Base-by-base conservation (phyloP, 92 coral and sea anemone species). In the Muricea muricata region DNA sequence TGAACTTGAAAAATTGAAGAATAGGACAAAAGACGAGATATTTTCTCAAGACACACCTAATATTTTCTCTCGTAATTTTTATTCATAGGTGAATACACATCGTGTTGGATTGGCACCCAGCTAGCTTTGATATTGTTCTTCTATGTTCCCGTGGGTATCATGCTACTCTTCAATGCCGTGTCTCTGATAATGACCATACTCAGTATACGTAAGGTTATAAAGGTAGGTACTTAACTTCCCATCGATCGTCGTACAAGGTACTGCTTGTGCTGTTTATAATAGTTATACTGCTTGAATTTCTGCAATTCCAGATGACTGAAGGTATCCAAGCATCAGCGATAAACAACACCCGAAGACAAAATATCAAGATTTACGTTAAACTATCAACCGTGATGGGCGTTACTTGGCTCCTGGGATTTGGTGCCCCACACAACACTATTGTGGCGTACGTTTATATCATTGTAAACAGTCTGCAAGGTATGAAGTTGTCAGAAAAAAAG, bases 401-500 rank as follows among this genome's bases (percentile, higher is more conserved):
- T 10, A 84, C 93, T 8, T 91, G 93, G 93, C 1, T 87, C 14
- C 66, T 84, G 73, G 91, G 89, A 1, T 87, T 91, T 55, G 87
- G 81, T 18, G 69, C 29, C 9, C 31, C 67, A 7, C 74, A 56
- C 17, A 68, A 73, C 24, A 15, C 58, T 1, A 37, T 68, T 28
- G 31, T 91, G 0, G 32, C 40, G 1, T 88, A 91, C 40, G n/a
- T 88, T 17, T 87, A 68, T 50, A 75, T 78, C 35, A 74, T 87
- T 34, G 31, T 65, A 21, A 90, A 87, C 76, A 87, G 91, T 34
- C 34, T 90, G 4, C 93, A 90, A 87, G 93, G 93, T 90, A 72
- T 0, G 81, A 42, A 70, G 17, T 23, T 15, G 13, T 40, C 31
- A 9, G 34, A 5, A 9, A 28, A 15, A 21, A n/a, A 55, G 1